phyloP scores from a whole-genome alignment of 2,888 invertebrate genomes.

The Sepiola atlantica region DNA sequence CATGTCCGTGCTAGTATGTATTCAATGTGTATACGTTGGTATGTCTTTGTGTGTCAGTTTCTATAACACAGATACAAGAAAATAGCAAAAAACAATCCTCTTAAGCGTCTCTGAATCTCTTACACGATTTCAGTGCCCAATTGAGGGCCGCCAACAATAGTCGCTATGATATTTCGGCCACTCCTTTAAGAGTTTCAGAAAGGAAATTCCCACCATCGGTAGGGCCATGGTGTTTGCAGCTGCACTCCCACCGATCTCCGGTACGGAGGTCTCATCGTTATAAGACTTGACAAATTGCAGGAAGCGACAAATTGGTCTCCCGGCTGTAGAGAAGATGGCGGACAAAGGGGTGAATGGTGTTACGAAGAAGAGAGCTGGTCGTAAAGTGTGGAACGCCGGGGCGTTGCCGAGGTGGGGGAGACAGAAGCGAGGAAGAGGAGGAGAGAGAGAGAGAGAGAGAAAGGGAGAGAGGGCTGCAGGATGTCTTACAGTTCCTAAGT shows the following conservation, averaged over 20 bases:
- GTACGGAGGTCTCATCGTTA: not conserved
- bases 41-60: not conserved
- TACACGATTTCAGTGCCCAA: not conserved
- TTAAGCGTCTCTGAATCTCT: not conserved
- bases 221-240: not conserved
- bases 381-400: not conserved
- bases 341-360: not conserved
- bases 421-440: not conserved
- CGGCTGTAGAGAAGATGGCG: rapidly evolving
- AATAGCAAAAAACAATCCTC: not conserved
- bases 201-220: not conserved
- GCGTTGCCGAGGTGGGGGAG: not conserved
- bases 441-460: not conserved
- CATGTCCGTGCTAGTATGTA: not conserved
- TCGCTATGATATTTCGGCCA: not conserved
- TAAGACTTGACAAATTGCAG: not conserved
- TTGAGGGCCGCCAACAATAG: not conserved
- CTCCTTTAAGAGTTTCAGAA: not conserved
- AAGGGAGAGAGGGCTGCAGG: not conserved
- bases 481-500: not conserved
- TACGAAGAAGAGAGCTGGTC: not conserved
- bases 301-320: not conserved
- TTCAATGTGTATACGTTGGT: not conserved
- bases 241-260: conserved; percentile 32
- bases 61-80: not conserved